Base-by-base conservation (phyloP, 2,888 invertebrate genomes). In the Amiota mariae region DNA sequence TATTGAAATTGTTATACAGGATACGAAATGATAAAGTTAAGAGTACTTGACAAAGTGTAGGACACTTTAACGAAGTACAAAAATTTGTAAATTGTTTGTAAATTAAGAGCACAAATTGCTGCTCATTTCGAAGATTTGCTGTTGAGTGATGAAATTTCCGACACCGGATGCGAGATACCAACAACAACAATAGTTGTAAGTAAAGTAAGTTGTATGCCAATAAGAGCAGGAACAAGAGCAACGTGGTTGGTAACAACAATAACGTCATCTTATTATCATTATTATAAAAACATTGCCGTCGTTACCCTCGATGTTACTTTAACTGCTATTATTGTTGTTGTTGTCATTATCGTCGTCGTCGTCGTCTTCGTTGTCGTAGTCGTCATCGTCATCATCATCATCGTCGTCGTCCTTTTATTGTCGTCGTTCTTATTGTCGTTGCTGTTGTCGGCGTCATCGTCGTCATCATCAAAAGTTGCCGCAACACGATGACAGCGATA, bases 391-490 rank as follows among this genome's bases (percentile, higher is more conserved):
- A 73, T 75, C 72, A 36, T 59, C 59, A 61, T 73, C 71, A 68
- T 72, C 70, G 61, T 70, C 75, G 54, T 51, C 54, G 54, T 51
- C 12, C 8, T 81, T 36, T 36, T 67, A 72, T 76, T 74, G 67
- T 77, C 72, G 73, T 75, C 74, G 73, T 76, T 72, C 72, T 77
- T 76, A 75, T 73, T 71, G 63, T 20, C 54, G 12, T 51, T 24
- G 3, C 49, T 15, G 67, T 49, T 15, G 67, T 67, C 48, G 49
- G 15, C n/a, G 70, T 66, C n/a, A 47, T 57, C 67, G 51, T 68
- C 73, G 76, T 71, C 72, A 82, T 77, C 79, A 79, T 78, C 77
- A 79, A 81, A 82, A 78, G 79, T 79, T 82, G 76, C 81, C 80
- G 80, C 78, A 78, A 76, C 76, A 78, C 78, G 77, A 78, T 74